Percentiles rank a stretch among this genome's conserved stretches.
These are phyloP conservation scores for Mus minutoides DNA, from an alignment of 2,797 vertebrate genomes.

Conservation along the genomic window DNA sequence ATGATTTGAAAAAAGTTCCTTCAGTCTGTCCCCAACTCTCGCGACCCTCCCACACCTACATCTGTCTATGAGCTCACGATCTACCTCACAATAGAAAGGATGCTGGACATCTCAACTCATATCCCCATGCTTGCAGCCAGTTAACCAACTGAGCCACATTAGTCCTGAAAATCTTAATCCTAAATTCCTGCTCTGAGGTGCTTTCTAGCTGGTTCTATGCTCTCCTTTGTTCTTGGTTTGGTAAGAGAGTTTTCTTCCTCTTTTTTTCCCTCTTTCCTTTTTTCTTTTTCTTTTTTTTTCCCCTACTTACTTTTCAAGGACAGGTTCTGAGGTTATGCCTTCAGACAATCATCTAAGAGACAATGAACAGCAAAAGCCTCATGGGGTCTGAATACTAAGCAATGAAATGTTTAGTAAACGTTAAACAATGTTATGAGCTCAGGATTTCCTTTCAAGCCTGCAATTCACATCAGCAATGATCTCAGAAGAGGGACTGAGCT, in stretches of 20 bases:
- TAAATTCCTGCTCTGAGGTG: neutral
- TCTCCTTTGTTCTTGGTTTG: slow-evolving; percentile 40
- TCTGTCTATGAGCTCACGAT: neutral
- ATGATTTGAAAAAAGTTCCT: too few relatives aligned
- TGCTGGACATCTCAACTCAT: neutral
- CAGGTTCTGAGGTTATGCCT: slow-evolving; percentile 67
- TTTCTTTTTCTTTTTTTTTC: neutral
- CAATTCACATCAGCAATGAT: slow-evolving; percentile 69
- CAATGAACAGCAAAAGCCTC: slow-evolving; percentile 61
- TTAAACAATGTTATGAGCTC: slow-evolving; percentile 74
- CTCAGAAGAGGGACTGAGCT: slow-evolving; percentile 54
- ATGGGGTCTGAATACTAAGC: slow-evolving; percentile 66
- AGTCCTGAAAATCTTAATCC: neutral
- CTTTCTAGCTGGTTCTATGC: neutral
- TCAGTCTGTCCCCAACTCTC: neutral
- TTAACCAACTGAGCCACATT: neutral
- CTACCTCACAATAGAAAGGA: too few relatives aligned
- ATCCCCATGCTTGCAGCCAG: neutral
- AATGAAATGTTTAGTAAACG: slow-evolving; percentile 63
- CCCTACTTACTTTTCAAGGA: slow-evolving; percentile 53
- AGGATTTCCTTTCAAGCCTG: slow-evolving; percentile 78
- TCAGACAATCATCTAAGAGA: slow-evolving; percentile 55
- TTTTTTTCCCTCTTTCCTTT: neutral
- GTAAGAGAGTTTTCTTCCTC: neutral
- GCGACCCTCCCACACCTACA: too few relatives aligned